A percentile compares a stretch with the other conserved stretches of the same genome.
Evolutionary conservation across 2,888 invertebrate genomes (phyloP).

Genomic region (Cheilosia variabilis): DNA sequence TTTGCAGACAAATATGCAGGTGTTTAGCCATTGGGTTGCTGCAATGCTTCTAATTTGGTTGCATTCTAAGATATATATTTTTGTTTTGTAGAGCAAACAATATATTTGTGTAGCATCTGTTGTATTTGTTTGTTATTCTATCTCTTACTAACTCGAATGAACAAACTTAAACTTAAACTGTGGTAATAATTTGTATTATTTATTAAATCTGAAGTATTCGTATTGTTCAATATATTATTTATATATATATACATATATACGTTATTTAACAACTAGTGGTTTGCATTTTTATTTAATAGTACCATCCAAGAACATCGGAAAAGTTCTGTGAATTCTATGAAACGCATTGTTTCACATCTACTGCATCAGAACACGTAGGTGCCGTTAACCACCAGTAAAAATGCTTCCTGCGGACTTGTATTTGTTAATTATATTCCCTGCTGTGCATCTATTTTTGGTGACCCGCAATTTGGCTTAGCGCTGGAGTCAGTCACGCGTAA

Average conservation of each 20-base stretch:
- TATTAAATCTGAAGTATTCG: conserved; percentile 55
- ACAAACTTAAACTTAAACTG: conserved; percentile 61
- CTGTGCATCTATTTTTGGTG: too few relatives aligned
- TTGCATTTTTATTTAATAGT: neutral
- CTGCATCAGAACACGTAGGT: too few relatives aligned
- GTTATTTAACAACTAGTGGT: conserved; percentile 7
- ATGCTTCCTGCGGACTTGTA: too few relatives aligned
- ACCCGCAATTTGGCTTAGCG: too few relatives aligned
- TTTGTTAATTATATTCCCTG: too few relatives aligned
- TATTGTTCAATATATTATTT: conserved; percentile 57
- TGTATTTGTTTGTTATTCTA: conserved; percentile 15
- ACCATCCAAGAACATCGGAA: too few relatives aligned
- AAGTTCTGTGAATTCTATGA: too few relatives aligned
- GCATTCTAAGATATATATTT: neutral
- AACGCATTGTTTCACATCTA: too few relatives aligned
- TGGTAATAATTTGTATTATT: conserved; percentile 73
- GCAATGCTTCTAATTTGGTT: neutral
- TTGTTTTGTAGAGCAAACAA: neutral
- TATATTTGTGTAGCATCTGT: neutral
- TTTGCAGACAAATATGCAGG: conserved; percentile 41
- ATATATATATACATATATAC: conserved; percentile 20
- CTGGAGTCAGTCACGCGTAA: too few relatives aligned
- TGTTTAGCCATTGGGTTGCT: neutral
- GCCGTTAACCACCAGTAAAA: too few relatives aligned
- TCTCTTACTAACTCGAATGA: conserved; percentile 59